Evolutionary conservation across 30 jellyfish, hydroid and myxozoan genomes (phyloP).

Genomic region (Chrysaora quinquecirrha): DNA sequence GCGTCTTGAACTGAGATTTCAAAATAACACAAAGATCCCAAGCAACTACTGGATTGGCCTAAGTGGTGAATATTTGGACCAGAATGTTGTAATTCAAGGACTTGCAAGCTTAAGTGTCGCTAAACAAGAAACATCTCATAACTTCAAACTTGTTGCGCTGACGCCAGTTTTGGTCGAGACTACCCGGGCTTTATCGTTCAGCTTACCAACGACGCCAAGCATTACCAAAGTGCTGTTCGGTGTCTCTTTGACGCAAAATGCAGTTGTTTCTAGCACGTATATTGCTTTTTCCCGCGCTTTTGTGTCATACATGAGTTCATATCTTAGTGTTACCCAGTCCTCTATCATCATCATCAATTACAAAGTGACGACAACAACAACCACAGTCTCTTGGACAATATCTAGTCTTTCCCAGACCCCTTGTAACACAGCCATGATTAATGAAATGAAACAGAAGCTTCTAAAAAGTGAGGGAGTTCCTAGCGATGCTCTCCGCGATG

Average conservation of each 20-base stretch:
- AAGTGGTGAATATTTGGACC: conserved; percentile 33
- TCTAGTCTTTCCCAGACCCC: conserved; percentile 35
- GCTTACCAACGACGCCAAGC: background rate
- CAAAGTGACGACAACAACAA: background rate
- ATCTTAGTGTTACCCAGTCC: conserved; percentile 32
- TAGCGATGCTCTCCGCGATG: conserved; percentile 3
- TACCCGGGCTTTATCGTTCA: conserved; percentile 8
- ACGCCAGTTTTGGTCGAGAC: conserved; percentile 58
- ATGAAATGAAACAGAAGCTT: conserved; percentile 18
- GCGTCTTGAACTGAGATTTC: conserved; percentile 39
- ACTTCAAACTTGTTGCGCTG: conserved; percentile 47
- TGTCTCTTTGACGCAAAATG: conserved; percentile 29
- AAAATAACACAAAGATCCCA: conserved; percentile 33
- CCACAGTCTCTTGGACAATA: conserved; percentile 43
- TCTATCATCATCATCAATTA: conserved; percentile 12
- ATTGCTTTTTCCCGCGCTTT: conserved; percentile 35
- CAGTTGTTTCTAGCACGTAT: conserved; percentile 19
- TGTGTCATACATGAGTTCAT: conserved; percentile 41
- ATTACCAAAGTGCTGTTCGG: background rate
- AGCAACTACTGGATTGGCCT: conserved; percentile 59
- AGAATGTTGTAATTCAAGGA: conserved; percentile 27
- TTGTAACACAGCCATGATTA: conserved; percentile 35
- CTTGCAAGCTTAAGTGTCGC: conserved; percentile 17
- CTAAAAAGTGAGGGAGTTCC: conserved; percentile 28
- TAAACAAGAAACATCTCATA: background rate